Percentiles rank a stretch among this genome's conserved stretches.
Evolutionary conservation across 2,113 vertebrate genomes (phyloP).

Genomic region (Lagenorhynchus albirostris): DNA sequence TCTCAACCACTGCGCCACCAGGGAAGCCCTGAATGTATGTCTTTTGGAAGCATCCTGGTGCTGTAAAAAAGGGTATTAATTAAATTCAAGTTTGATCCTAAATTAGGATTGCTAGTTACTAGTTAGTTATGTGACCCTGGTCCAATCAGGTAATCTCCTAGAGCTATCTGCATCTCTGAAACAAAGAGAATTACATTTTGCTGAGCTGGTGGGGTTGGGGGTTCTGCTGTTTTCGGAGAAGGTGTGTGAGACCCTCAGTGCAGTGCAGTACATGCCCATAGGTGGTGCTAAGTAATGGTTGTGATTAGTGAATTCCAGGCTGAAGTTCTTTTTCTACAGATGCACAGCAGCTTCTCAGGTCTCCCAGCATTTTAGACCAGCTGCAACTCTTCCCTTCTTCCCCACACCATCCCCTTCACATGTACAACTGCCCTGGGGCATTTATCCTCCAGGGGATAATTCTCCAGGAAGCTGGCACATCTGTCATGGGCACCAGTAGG

Average conservation of each 20-base stretch:
- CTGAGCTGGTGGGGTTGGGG: background rate
- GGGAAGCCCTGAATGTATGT: background rate
- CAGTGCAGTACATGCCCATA: accelerated
- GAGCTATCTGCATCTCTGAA: background rate
- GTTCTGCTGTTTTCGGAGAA: background rate
- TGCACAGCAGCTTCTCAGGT: background rate
- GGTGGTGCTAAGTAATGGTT: background rate
- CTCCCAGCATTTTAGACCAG: background rate
- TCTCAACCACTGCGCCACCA: too few relatives aligned
- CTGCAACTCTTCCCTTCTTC: background rate
- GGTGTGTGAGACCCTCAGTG: background rate
- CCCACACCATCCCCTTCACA: background rate
- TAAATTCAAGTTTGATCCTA: background rate
- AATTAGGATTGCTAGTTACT: background rate
- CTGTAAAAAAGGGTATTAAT: background rate
- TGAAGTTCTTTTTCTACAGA: background rate
- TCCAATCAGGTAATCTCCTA: background rate
- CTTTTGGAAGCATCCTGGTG: background rate
- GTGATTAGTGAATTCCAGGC: background rate
- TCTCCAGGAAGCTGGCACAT: background rate
- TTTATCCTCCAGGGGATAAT: background rate
- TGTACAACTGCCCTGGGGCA: background rate
- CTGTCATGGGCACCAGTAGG: slow-evolving; percentile 48
- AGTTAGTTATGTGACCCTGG: background rate
- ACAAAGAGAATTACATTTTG: background rate